Evolutionary conservation across 2,888 invertebrate genomes (phyloP).

Genomic region (Cylloceria caligata): DNA sequence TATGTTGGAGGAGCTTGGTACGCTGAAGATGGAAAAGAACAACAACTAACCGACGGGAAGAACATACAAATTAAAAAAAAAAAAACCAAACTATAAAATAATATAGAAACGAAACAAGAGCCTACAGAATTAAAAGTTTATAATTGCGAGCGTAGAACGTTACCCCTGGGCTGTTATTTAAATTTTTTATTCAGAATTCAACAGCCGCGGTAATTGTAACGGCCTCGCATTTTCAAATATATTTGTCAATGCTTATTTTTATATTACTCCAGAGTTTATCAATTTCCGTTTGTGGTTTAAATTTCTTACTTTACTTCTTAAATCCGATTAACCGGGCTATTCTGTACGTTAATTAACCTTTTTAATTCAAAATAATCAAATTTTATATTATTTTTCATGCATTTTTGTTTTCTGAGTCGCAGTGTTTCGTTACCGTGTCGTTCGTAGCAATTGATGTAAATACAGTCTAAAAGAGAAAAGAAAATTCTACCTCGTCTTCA

Average conservation of each 20-base stretch:
- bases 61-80: conserved; percentile 23
- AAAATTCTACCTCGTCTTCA: conserved; percentile 20
- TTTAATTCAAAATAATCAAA: conserved; percentile 40
- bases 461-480: conserved; percentile 38
- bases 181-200: conserved; percentile 39
- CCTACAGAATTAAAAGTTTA: conserved; percentile 33
- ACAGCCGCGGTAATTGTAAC: conserved; percentile 9
- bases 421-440: conserved; percentile 18
- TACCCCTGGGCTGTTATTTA: not conserved
- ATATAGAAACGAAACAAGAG: conserved; percentile 33
- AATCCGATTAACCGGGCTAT: not conserved
- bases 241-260: not conserved
- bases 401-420: conserved; percentile 12
- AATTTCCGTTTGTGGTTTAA: conserved; percentile 10
- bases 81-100: conserved; percentile 15
- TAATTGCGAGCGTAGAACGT: conserved; percentile 25
- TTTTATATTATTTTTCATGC: conserved; percentile 52
- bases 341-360: conserved; percentile 25
- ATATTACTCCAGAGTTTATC: not conserved
- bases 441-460: conserved; percentile 40
- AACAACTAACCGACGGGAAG: conserved; percentile 66
- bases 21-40: conserved; percentile 88
- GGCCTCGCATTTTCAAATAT: conserved; percentile 20
- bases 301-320: conserved; percentile 17
- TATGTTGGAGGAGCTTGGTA: conserved; percentile 90